Conservation (phyloP, 2,888 invertebrate genomes). For the Temnothorax rugatulus region DNA sequence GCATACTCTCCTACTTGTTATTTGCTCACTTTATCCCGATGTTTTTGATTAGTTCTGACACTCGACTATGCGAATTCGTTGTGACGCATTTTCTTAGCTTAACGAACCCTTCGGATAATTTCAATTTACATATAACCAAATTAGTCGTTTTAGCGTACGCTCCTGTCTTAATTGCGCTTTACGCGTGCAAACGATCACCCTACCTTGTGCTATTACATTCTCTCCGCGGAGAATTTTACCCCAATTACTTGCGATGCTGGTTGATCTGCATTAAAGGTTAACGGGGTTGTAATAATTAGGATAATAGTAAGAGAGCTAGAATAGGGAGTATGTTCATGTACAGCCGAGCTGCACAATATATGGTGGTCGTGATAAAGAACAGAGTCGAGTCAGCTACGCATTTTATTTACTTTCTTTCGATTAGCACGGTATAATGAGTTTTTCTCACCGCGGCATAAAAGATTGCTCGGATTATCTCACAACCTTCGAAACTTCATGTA, state of each 20-base stretch:
- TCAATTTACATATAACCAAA: conserved; percentile 26
- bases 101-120: conserved; percentile 21
- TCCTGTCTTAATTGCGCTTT: conserved; percentile 17
- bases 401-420: conserved; percentile 60
- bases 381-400: neutral
- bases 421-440: conserved; percentile 65
- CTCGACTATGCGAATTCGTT: neutral
- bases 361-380: neutral
- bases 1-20: neutral
- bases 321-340: neutral
- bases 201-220: conserved; percentile 48
- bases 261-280: conserved; percentile 65
- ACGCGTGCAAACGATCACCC: conserved; percentile 59
- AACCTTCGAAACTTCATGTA: conserved; percentile 50
- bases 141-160: neutral
- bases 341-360: neutral
- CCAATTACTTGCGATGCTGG: conserved; percentile 60
- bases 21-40: neutral
- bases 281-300: conserved; percentile 67
- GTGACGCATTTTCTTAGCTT: neutral
- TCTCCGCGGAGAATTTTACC: conserved; percentile 38
- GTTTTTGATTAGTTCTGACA: conserved; percentile 20
- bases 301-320: conserved; percentile 56
- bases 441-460: conserved; percentile 62
- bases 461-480: conserved; percentile 67